Evolutionary conservation across 1,140 invertebrate genomes (phyloP), one percentile per base, ranked within the genome.

Genomic region (Olivierus martensii): DNA sequence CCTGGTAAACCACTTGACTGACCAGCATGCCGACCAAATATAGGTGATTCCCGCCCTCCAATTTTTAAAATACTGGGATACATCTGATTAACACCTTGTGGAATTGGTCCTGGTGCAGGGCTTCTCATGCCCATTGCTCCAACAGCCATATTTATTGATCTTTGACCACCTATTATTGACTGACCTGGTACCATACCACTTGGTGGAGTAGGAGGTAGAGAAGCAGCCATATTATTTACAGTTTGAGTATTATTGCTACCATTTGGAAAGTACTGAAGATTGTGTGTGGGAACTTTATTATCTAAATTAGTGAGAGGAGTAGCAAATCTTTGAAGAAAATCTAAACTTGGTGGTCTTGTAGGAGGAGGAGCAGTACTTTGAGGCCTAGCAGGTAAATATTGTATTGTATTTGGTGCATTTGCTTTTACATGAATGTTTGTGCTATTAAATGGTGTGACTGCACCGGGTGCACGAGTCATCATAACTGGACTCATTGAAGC

Each of bases 341-440:
- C 90, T 46, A 95, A 71, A 66, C 87, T 90, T 6, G 89, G 88
- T 1, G 86, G 85, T n/a, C 82, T 81, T 48, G 84, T 74, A 9
- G 79, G 75, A 53, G 44, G 60, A 59, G 52, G 52, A 47, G 59
- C 56, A 44, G 48, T 35, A 41, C 46, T 52, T 44, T 55, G 62
- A 42, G 74, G 58, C 74, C 87, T 77, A 37, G 89, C 87, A 21
- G 92, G 92, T 65, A 96, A 79, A 75, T 97, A 97, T 72, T 96
- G 92, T 63, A 97, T 96, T 12, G 92, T 96, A 68, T 96, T 96
- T 0, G 92, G 92, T 2, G 91, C 91, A 70, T 84, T 93, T 1
- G 91, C 84, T 72, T 95, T 95, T 21, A 96, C 91, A 59, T 73
- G 71, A 53, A 75, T 65, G 61, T 70, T 72, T 35, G 71, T 51